Evolutionary conservation across 92 coral and sea anemone species (phyloP), one percentile per base, ranked within the genome.

Genomic region (Epizoanthus fatuus): DNA sequence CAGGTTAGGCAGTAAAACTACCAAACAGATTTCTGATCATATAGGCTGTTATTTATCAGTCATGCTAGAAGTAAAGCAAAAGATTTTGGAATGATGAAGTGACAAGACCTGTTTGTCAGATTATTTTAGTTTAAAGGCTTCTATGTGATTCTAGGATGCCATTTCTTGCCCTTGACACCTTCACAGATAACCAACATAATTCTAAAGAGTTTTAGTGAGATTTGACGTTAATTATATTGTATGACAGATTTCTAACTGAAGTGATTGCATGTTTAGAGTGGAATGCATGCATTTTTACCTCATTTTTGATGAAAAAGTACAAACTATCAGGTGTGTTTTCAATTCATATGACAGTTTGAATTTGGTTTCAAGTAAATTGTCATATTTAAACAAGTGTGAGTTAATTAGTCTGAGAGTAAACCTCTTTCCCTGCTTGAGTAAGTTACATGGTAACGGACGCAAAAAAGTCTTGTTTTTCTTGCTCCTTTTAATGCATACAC

Each of bases 1-100:
- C 82, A 77, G 71, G 71, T 16, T 59, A 44, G n/a, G 47, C 40
- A 17, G 17, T 8, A 60, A 75, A 77, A 62, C 82, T 58, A 65
- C 82, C n/a, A n/a, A 22, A 75, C 39, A 38, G 57, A 15, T 75
- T 13, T 16, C 63, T 11, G 15, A 54, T 65, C 57, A 40, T 60
- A 47, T 7, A 47, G 53, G 13, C 13, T 49, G 53, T 49, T 49
- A 12, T 8, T 49, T 49, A 6, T 49, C 12, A 49, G 14, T 49
- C 49, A 44, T 6, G 49, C 49, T 44, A 44, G 9, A 42, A 42
- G 0, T 42, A 42, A 22, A 42, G 47, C 47, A 42, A 42, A 44
- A 44, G 10, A 14, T 7, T 67, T 38, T 38, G 38, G 52, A 49
- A 32, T 68, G 25, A 44, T 68, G 49, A 38, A 35, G 73, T 68